These are phyloP conservation scores for Apostichopus californicus DNA, from an alignment of 35 echinoderm and acorn worm genomes.

Conservation along the genomic window DNA sequence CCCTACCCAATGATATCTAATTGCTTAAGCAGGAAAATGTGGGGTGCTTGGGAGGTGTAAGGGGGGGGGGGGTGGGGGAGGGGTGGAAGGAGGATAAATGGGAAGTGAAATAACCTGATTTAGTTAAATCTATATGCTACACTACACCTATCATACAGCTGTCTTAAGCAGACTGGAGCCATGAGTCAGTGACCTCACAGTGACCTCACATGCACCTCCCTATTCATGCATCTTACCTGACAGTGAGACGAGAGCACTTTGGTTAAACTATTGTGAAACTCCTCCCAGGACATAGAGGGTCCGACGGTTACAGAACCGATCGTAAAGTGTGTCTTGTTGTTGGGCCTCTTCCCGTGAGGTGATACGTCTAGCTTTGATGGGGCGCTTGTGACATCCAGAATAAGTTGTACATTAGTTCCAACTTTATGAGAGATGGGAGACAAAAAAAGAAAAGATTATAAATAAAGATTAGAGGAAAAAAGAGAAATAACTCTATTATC, in stretches of 20 bases:
- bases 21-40: too few species aligned
- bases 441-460: background rate
- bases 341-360: slow-evolving; percentile 1
- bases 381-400: background rate
- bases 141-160: too few species aligned
- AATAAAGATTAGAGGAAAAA: background rate
- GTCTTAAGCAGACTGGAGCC: too few species aligned
- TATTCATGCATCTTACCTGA: slow-evolving; percentile 4
- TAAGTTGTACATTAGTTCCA: slow-evolving; percentile 4
- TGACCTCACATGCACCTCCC: too few species aligned
- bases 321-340: slow-evolving; percentile 7
- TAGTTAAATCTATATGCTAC: too few species aligned
- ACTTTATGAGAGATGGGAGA: background rate
- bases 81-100: too few species aligned
- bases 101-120: too few species aligned
- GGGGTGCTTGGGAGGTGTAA: too few species aligned
- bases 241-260: background rate
- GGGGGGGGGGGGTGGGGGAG: too few species aligned
- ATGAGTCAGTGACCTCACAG: too few species aligned
- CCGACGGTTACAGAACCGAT: background rate
- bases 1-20: too few species aligned
- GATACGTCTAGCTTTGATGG: slow-evolving; percentile 4
- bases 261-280: background rate
- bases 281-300: slow-evolving; percentile 19
- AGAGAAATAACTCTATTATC: background rate